A percentile compares a stretch with the other conserved stretches of the same genome.
Conservation (phyloP, 2,888 invertebrate species). For the Drosophila recens region DNA sequence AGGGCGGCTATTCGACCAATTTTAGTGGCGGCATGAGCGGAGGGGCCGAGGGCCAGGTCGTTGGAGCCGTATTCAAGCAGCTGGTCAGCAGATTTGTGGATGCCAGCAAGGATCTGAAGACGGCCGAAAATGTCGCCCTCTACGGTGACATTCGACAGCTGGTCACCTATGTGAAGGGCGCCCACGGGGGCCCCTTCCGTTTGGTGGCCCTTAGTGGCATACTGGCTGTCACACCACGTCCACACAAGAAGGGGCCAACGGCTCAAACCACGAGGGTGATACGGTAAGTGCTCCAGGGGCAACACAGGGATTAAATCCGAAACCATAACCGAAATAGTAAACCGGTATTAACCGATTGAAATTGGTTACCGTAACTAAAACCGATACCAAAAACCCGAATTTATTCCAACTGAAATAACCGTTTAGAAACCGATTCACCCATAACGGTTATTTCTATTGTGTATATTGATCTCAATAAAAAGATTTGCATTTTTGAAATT, state of each 20-base stretch:
- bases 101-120: constrained; percentile 93
- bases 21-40: constrained; percentile 93
- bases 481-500: no score
- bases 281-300: constrained; percentile 86
- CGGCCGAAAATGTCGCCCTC: constrained; percentile 95
- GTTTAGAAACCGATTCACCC: no score
- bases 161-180: constrained; percentile 97
- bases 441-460: no score
- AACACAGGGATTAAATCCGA: no score
- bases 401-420: no score
- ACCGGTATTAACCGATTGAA: no score
- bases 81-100: constrained; percentile 95
- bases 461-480: no score
- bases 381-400: no score
- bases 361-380: no score
- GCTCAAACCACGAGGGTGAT: constrained; percentile 95
- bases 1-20: constrained; percentile 93
- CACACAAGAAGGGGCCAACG: constrained; percentile 90
- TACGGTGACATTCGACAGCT: constrained; percentile 97
- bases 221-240: constrained; percentile 93
- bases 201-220: constrained; percentile 96
- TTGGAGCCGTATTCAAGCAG: constrained; percentile 94
- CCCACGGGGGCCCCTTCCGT: constrained; percentile 97
- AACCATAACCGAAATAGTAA: no score
- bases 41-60: constrained; percentile 94